A percentile compares a stretch with the other conserved stretches of the same genome.
phyloP scores from a whole-genome alignment of 2,797 vertebrate species.

The Malacoctenus gilli region DNA sequence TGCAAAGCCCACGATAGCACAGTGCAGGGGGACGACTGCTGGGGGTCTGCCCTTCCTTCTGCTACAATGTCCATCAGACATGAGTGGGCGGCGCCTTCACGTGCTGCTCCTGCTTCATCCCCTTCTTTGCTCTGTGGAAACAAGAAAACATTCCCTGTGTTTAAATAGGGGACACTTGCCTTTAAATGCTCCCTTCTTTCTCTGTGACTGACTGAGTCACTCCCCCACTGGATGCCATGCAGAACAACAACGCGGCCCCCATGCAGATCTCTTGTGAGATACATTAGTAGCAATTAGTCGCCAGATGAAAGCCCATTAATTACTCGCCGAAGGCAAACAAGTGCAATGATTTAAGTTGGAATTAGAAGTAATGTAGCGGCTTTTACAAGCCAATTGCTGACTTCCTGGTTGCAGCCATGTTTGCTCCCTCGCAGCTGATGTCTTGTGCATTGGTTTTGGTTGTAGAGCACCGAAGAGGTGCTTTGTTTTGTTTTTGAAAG shows the following conservation, averaged over 20 bases:
- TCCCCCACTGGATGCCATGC: constrained; percentile 5
- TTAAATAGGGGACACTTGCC: constrained; percentile 9
- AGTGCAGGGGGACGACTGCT: not conserved
- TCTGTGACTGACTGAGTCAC: constrained; percentile 1
- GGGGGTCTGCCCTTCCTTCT: constrained; percentile 8
- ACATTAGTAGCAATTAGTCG: constrained; percentile 74
- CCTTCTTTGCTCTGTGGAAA: too few species aligned
- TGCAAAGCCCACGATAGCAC: constrained; percentile 4
- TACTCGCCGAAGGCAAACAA: constrained; percentile 70
- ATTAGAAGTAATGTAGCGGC: constrained; percentile 53
- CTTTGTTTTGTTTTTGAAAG: constrained; percentile 9
- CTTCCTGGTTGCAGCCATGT: constrained; percentile 1
- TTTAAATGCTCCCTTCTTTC: constrained; percentile 18
- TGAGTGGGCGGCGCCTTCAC: too few species aligned
- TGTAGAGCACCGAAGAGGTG: constrained; percentile 3
- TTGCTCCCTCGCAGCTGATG: constrained; percentile 11
- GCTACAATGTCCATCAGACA: too few species aligned
- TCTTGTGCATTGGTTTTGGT: constrained; percentile 3
- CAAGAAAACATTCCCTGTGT: not conserved
- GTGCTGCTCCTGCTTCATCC: too few species aligned
- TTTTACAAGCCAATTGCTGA: constrained; percentile 27
- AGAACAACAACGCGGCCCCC: constrained; percentile 21
- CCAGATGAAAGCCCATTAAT: constrained; percentile 76
- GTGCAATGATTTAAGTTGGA: constrained; percentile 66
- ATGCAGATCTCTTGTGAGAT: constrained; percentile 70